Evolutionary conservation across 2,113 vertebrate genomes (phyloP).

Genomic region (Carassius gibelio): DNA sequence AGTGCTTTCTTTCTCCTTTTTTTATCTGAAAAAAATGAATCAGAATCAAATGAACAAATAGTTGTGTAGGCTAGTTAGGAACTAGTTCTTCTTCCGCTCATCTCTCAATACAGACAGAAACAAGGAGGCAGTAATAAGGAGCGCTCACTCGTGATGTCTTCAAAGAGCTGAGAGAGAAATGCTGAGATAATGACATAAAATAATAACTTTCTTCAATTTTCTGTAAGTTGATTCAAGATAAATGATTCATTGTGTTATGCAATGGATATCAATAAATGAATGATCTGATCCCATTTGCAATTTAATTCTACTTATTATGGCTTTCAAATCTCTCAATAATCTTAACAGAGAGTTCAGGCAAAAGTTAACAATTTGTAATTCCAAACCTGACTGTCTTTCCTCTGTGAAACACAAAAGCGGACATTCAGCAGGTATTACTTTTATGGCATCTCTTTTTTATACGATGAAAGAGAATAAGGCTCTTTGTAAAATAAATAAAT

Average conservation of each 20-base stretch:
- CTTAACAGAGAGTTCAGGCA: neutral
- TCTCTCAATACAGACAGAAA: neutral
- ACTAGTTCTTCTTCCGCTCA: slow-evolving; percentile 25
- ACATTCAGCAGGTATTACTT: no score
- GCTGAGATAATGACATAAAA: no score
- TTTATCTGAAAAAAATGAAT: neutral
- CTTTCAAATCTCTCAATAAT: neutral
- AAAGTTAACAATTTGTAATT: no score
- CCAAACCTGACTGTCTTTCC: no score
- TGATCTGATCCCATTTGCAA: no score
- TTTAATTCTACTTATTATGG: neutral
- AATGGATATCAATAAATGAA: neutral
- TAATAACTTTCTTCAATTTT: neutral
- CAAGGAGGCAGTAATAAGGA: neutral
- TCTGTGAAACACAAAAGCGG: no score
- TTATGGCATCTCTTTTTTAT: no score
- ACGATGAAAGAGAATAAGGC: no score
- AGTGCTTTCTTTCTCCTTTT: neutral
- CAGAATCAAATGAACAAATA: neutral
- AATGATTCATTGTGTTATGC: neutral
- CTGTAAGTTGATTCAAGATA: neutral
- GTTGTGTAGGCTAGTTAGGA: neutral
- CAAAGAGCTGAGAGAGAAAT: neutral
- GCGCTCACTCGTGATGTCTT: neutral
- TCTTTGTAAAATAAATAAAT: no score